Percentiles rank a stretch among this genome's conserved stretches.
These are phyloP conservation scores for Heliothis virescens DNA, from an alignment of 1,140 invertebrate genomes.

Conservation along the genomic window DNA sequence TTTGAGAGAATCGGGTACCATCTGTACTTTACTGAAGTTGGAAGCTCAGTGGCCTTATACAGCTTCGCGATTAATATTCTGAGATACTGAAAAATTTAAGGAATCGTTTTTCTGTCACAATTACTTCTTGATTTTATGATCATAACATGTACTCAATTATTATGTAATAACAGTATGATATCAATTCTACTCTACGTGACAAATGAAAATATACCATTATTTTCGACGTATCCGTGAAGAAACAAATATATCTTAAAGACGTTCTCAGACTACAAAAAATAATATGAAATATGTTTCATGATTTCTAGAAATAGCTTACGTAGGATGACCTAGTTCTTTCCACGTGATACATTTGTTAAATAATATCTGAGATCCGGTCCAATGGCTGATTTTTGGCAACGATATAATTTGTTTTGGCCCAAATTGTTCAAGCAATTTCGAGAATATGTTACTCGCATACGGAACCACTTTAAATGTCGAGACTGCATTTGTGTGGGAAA, in stretches of 20 bases:
- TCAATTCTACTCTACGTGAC: no score
- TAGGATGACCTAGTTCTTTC: conserved; percentile 6
- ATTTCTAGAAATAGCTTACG: conserved; percentile 14
- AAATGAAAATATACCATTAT: no score
- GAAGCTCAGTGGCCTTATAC: no score
- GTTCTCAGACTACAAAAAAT: not conserved
- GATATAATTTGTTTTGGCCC: conserved; percentile 25
- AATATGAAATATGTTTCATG: not conserved
- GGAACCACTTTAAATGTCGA: not conserved
- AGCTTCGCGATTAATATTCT: not conserved
- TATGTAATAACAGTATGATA: no score
- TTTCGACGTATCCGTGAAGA: no score
- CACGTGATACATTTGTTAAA: conserved; percentile 10
- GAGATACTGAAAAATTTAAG: not conserved
- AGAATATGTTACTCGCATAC: not conserved
- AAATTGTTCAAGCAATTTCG: not conserved
- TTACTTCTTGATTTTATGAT: no score
- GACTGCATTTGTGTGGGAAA: not conserved
- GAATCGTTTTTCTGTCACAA: not conserved
- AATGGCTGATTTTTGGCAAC: conserved; percentile 29
- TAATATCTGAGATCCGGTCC: not conserved
- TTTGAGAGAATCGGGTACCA: no score
- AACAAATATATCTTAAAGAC: no score
- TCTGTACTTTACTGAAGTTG: no score
- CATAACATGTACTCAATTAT: no score